Evolutionary conservation across 2,888 invertebrate species (phyloP), one percentile per base, ranked within the genome.

Genomic region (Slavum lentiscoides): DNA sequence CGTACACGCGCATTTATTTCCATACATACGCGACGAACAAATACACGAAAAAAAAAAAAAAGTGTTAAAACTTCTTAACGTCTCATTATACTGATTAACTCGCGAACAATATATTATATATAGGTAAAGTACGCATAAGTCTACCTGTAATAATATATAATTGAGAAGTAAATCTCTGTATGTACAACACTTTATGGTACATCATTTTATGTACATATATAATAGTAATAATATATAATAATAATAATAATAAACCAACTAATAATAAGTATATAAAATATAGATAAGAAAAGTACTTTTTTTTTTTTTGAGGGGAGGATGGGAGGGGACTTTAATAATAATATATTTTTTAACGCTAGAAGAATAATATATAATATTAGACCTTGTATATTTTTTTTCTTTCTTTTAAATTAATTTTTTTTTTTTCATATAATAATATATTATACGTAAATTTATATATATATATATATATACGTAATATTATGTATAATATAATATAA

Each of bases 181-280:
- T 80, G 23, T 80, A 80, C 80, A 80, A 80, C 58, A 58, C 58
- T 43, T 64, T 80, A 80, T 72, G 72, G 72, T 80, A 80, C 80
- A 62, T 58, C n/a, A 69, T 69, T 30, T 30, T 19, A 77, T 77
- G 61, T 80, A 80, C 70, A 80, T 21, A 59, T 30, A 21, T 58
- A 64, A 58, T 74, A 74, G 43, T 72, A 59, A 21, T 70, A 37
- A 70, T 70, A 37, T 55, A 76, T 70, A 70, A 70, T 74, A 74
- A 74, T 74, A 74, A 70, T 74, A 74, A 74, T 68, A 68, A 77
- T 72, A 72, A 72, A 80, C 72, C 80, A 80, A 80, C 58, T 80
- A 80, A 80, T 72, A 72, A 76, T 76, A 80, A 72, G 70, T 80
- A 80, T 80, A 80, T 80, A 80, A 64, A 80, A 72, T 72, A 66